Evolutionary conservation across 2,888 invertebrate genomes (phyloP), one percentile per base, ranked within the genome.

Genomic region (Caenorhabditis virilis): DNA sequence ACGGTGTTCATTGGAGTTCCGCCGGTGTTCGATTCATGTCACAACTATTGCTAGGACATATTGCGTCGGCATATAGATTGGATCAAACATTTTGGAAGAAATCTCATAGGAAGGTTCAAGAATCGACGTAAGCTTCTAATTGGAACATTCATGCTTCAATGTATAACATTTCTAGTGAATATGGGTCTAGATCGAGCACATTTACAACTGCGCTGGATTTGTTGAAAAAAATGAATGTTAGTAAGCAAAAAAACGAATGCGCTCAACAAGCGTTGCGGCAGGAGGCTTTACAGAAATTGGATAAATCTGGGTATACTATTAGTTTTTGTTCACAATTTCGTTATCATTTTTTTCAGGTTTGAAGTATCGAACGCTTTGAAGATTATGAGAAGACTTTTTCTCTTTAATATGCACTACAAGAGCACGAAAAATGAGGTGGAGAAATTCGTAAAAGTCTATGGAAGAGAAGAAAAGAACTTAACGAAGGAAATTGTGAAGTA

Each of bases 1-100:
- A 72, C 46, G 72, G 72, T 15, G 72, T 72, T 0, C 72, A 72
- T 23, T 72, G 66, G 64, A 48, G 58, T 25, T 22, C 18, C 0
- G 47, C 59, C 2, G 69, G 50, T 9, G 60, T 60, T 13, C 60
- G 72, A 11, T 54, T 50, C 38, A 69, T 69, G 69, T 66, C 53
- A n/a, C 68, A 72, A 36, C 33, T 72, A 7, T 48, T 72, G 1
- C 15, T 72, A 2, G 72, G 72, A n/a, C 68, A 66, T 39, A 16
- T 64, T 7, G 36, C 36, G 1, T 7, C 23, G 4, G 58, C 58
- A 1, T 51, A 47, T 46, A 13, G 38, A 22, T 16, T 61, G 5
- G 35, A 42, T 0, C n/a, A 30, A 13, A n/a, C n/a, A 3, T 49
- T 53, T 0, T 7, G 20, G 2, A 47, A 27, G 26, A 50, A 43